These are phyloP conservation scores for Micrasema minimum DNA, from an alignment of 1,140 invertebrate genomes.

Conservation along the genomic window DNA sequence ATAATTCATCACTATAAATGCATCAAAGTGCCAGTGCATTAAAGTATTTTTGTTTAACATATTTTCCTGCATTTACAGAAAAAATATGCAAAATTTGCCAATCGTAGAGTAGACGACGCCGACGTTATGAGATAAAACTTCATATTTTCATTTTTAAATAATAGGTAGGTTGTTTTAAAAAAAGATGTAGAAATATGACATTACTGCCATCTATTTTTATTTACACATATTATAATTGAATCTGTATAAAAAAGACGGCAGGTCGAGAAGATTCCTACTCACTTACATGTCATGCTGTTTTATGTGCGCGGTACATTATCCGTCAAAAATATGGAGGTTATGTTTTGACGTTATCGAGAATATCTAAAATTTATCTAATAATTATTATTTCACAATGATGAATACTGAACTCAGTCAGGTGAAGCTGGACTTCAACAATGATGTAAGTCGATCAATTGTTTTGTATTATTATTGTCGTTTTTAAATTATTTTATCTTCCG, in stretches of 20 bases:
- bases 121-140: too few species aligned
- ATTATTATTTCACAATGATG: not conserved
- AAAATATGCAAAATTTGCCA: too few species aligned
- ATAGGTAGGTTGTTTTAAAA: too few species aligned
- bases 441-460: constrained; percentile 33
- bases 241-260: too few species aligned
- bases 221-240: too few species aligned
- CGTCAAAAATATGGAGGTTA: constrained; percentile 16
- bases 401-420: constrained; percentile 43
- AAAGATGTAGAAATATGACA: too few species aligned
- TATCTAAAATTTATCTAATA: constrained; percentile 1
- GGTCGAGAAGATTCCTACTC: constrained; percentile 2
- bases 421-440: constrained; percentile 50
- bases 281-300: not conserved
- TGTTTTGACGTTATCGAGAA: constrained; percentile 3
- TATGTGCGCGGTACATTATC: not conserved
- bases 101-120: too few species aligned
- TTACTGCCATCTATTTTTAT: not conserved
- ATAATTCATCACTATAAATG: too few species aligned
- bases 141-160: too few species aligned
- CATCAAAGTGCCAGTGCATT: too few species aligned
- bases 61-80: too few species aligned
- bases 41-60: too few species aligned
- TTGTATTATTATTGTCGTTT: not conserved
- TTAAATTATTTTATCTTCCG: not conserved